phyloP scores from a whole-genome alignment of 2,888 invertebrate species.

The Carcina quercana region DNA sequence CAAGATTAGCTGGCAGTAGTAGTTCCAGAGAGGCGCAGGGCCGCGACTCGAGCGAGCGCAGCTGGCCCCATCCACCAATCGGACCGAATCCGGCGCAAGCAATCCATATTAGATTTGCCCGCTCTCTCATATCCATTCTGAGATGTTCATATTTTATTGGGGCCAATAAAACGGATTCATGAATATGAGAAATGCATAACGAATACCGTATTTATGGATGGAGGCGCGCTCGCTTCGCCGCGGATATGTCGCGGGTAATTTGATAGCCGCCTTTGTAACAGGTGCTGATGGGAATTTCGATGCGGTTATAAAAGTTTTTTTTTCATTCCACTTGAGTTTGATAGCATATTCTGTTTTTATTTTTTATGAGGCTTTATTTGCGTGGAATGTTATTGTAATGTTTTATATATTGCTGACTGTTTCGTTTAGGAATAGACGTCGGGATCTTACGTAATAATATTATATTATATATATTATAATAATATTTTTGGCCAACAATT shows the following conservation, averaged over 20 bases:
- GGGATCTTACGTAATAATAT: no score
- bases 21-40: no score
- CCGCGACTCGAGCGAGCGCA: slow-evolving; percentile 37
- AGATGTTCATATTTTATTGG: slow-evolving; percentile 76
- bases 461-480: no score
- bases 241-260: slow-evolving; percentile 71
- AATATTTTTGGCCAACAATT: no score
- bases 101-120: slow-evolving; percentile 74
- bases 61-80: slow-evolving; percentile 41
- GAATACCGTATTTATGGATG: slow-evolving; percentile 73
- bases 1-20: not conserved
- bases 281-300: slow-evolving; percentile 71
- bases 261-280: slow-evolving; percentile 73
- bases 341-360: slow-evolving; percentile 49
- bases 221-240: slow-evolving; percentile 55
- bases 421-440: no score
- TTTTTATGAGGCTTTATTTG: slow-evolving; percentile 29
- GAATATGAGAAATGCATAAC: slow-evolving; percentile 76
- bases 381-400: slow-evolving; percentile 23
- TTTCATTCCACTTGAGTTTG: slow-evolving; percentile 51
- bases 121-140: slow-evolving; percentile 73
- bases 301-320: slow-evolving; percentile 57
- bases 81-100: slow-evolving; percentile 67
- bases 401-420: no score
- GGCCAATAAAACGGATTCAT: slow-evolving; percentile 76